Base-by-base conservation (phyloP, 1,140 invertebrate genomes). In the Trichonephila inaurata region DNA sequence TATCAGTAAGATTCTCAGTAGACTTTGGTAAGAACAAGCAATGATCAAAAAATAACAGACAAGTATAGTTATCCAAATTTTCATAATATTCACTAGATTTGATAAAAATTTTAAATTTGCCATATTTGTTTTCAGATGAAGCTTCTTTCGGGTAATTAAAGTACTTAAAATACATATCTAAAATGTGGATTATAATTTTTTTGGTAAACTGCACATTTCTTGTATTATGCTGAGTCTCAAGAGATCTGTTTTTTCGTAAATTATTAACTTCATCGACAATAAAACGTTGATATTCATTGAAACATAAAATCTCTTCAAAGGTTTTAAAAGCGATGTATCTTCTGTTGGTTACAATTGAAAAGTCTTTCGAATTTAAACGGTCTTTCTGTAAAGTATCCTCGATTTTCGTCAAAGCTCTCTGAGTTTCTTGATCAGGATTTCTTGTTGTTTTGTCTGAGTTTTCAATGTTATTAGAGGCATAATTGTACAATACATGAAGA, bases 41-140 rank as follows among this genome's bases (percentile, higher is more conserved):
- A 3, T 44, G 28, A 88, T 88, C 86, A n/a, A 88, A 88, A n/a
- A 88, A 88, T 12, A 88, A 40, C 44, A 88, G 24, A 33, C 86
- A 88, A 21, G 61, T 66, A 40, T n/a, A 88, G n/a, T 62, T 64
- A 66, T 88, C 86, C 19, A 88, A 33, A 88, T 64, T 88, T 66
- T 88, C 86, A 44, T 88, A 88, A 14, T 64, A 88, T 44, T 64
- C 33, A 66, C 33, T 88, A 40, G 12, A n/a, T 40, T 88, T 40
- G 16, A 88, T 88, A 21, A 58, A 66, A 19, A 66, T 64, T 21
- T 66, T 7, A 66, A 88, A 88, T 6, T 64, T 19, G 12, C 12
- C 60, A 2, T 60, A 28, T 0, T 44, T 40, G 16, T 62, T n/a
- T 66, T 66, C 18, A 10, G 18, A 14, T 1, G 28, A 21, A 77